Evolutionary conservation across 2,113 vertebrate genomes (phyloP), one percentile per base, ranked within the genome.

Genomic region (Stomatorhinus ivindoensis): DNA sequence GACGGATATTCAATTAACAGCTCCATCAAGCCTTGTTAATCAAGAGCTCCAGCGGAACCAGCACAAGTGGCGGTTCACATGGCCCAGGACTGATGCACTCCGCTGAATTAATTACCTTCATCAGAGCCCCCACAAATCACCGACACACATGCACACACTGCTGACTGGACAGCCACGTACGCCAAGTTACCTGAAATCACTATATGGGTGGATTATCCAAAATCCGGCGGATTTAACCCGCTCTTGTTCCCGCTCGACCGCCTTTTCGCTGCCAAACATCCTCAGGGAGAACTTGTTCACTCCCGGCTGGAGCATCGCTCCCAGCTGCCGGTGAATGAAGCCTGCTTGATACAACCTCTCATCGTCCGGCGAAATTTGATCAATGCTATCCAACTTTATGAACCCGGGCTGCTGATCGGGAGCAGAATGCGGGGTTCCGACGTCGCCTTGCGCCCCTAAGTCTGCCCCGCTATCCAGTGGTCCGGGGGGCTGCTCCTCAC

Each of bases 201-300:
- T 99, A 96, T 99, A 99, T 0, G 98, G 98, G 89, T 99, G 98
- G 95, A 99, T 98, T 93, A 99, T 99, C 98, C 98, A 99, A 95
- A 98, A 99, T 80, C 98, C 98, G 1, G 97, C 98, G 3, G 98
- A 97, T 91, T 99, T 99, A 48, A 99, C 98, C 87, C 98, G 96
- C 91, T 99, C 97, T 91, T 99, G 97, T 92, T 99, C 98, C 21
- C 97, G 96, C 94, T 99, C 98, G 94, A 99, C 98, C 58, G 98
- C 98, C 95, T 98, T 97, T 94, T 99, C 98, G 90, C 98, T 99
- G 86, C 98, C 98, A 94, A 99, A 96, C 98, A 99, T 99, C 95
- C 98, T 96, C 93, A 99, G 96, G 90, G 98, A 99, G 96, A 99
- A 99, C 97, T 99, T 99, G 97, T 99, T 99, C 96, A 99, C 97